Evolutionary conservation across 1,140 invertebrate species (phyloP), one percentile per base, ranked within the genome.

Genomic region (Eueides isabella): DNA sequence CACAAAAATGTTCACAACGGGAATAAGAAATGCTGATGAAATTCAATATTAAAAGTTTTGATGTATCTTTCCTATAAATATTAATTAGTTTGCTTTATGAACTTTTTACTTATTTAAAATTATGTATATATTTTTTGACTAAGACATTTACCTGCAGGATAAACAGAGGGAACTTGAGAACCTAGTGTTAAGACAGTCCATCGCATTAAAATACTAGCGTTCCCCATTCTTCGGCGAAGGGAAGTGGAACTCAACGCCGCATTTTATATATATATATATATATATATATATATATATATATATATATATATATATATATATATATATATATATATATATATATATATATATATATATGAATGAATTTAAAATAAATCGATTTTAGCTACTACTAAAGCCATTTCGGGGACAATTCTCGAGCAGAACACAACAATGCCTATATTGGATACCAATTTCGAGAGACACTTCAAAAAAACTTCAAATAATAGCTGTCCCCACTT

Each of bases 21-120:
- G 48, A 55, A 26, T 26, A 55, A 55, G 9, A 55, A 23, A 55
- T 9, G 48, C 19, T 55, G 19, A 55, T 55, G 48, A 55, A 55
- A 55, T 55, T 55, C 48, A 23, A 55, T 55, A 55, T 26, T 55
- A 23, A 55, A 55, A 23, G 48, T 55, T 55, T 55, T 55, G n/a
- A 48, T 6, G 23, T 55, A 55, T 12, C 16, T 55, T 55, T 7
- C 19, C 9, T 55, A 55, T 23, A 55, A 23, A 55, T 55, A 26
- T 55, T 55, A 55, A 55, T 55, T 55, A 26, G 12, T n/a, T 23
- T 55, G 48, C 7, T 55, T 55, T 55, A 2, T 44, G 19, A 26
- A 55, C 23, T n/a, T n/a, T n/a, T n/a, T 55, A 2, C 1, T 26
- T 48, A 19, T 44, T 7, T 44, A 19, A 2, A 44, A 44, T 44